Evolutionary conservation across 1,140 invertebrate species (phyloP).

Genomic region (Rhynchophorus ferrugineus): DNA sequence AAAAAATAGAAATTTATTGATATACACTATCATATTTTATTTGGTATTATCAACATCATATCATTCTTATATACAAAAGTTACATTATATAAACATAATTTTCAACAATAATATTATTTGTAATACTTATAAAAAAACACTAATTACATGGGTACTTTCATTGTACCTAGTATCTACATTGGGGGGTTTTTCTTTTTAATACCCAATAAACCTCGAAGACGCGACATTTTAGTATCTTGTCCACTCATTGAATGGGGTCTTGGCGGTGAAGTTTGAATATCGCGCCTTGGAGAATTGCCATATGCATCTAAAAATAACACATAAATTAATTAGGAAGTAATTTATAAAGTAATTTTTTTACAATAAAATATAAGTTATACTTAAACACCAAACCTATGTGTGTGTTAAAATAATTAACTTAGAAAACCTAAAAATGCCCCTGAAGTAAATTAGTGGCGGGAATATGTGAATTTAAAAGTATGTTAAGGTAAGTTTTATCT

Average conservation of each 20-base stretch:
- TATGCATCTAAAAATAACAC: constrained; percentile 18
- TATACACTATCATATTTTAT: constrained; percentile 18
- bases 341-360: background rate
- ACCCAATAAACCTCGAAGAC: constrained; percentile 28
- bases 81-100: constrained; percentile 26
- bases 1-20: constrained; percentile 20
- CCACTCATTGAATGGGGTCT: constrained; percentile 24
- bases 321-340: background rate
- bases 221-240: constrained; percentile 29
- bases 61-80: constrained; percentile 22
- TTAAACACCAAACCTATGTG: too few species aligned
- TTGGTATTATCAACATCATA: constrained; percentile 22
- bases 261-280: constrained; percentile 20
- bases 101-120: constrained; percentile 17
- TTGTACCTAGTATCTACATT: constrained; percentile 19
- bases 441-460: too few species aligned
- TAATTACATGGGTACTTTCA: constrained; percentile 3
- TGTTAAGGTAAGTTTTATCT: too few species aligned
- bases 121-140: constrained; percentile 18
- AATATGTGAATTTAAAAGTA: too few species aligned
- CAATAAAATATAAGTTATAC: too few species aligned
- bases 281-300: constrained; percentile 18
- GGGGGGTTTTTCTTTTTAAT: constrained; percentile 30
- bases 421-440: too few species aligned
- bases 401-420: too few species aligned